phyloP scores from a whole-genome alignment of 1,140 invertebrate species.

The Zaprionus tsacasi region DNA sequence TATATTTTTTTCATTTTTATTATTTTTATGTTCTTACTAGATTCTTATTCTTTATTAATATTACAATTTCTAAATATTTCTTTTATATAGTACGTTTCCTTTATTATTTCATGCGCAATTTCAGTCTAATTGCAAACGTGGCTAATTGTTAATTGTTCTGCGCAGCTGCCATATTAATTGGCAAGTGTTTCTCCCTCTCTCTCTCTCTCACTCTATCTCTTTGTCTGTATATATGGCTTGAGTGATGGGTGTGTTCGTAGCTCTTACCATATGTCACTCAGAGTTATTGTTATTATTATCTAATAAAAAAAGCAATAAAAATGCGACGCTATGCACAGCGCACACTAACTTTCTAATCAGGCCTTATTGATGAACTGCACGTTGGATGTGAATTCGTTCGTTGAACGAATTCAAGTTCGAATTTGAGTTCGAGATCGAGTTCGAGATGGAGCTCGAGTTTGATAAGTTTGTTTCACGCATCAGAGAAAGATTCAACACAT shows the following conservation, averaged over 20 bases:
- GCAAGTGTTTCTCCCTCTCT: neutral
- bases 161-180: constrained; percentile 6
- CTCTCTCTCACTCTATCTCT: neutral
- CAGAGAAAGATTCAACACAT: constrained; percentile 16
- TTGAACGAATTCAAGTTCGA: constrained; percentile 9
- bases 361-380: constrained; percentile 59
- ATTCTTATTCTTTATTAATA: no score
- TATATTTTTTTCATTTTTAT: no score
- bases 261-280: constrained; percentile 7
- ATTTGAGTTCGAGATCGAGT: neutral
- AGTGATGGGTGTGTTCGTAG: neutral
- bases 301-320: constrained; percentile 47
- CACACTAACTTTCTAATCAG: constrained; percentile 67
- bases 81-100: no score
- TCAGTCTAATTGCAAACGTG: neutral
- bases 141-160: neutral
- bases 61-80: neutral
- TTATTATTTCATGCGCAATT: neutral
- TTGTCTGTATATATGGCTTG: neutral
- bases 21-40: no score
- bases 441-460: neutral
- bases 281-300: constrained; percentile 43
- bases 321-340: constrained; percentile 34
- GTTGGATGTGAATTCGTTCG: constrained; percentile 33
- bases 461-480: constrained; percentile 24